These are phyloP conservation scores for Halocynthia roretzi DNA, from an alignment of 23 tunicate species.

Conservation along the genomic window DNA sequence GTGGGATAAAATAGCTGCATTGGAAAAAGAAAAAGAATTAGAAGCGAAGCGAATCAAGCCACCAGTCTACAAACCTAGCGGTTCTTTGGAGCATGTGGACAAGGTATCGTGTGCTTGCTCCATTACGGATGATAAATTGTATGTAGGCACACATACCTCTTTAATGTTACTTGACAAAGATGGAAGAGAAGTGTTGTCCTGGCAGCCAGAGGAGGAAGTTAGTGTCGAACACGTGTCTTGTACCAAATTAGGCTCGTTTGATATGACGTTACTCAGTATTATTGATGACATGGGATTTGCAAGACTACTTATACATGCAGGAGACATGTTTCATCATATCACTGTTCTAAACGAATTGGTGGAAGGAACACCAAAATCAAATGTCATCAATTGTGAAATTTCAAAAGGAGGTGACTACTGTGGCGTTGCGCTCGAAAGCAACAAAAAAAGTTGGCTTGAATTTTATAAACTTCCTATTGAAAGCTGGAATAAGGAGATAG, in stretches of 20 bases:
- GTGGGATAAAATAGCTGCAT: conserved; percentile 61
- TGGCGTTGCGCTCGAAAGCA: conserved; percentile 50
- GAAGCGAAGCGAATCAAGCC: conserved; percentile 44
- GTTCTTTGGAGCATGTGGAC: conserved; percentile 28
- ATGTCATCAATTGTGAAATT: conserved; percentile 44
- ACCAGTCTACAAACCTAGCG: conserved; percentile 41
- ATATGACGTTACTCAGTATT: conserved; percentile 30
- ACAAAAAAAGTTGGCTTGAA: conserved; percentile 43
- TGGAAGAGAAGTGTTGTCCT: conserved; percentile 19
- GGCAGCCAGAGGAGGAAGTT: conserved; percentile 37
- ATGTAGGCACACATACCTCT: conserved; percentile 2
- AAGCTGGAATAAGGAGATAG: conserved; percentile 75
- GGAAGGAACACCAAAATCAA: conserved; percentile 71
- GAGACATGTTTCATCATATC: conserved; percentile 36
- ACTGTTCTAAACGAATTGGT: conserved; percentile 44
- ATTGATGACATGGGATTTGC: conserved; percentile 95
- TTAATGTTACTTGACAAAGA: conserved; percentile 22
- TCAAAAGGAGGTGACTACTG: conserved; percentile 51
- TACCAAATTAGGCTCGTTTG: conserved; percentile 20
- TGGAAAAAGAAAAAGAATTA: conserved; percentile 33
- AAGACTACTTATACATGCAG: conserved; percentile 31
- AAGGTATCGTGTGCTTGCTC: conserved; percentile 22
- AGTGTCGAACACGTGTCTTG: conserved; percentile 41
- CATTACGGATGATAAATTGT: conserved; percentile 16
- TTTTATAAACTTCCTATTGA: conserved; percentile 76